Evolutionary conservation across 1,140 invertebrate genomes (phyloP).

Genomic region (Cylas formicarius): DNA sequence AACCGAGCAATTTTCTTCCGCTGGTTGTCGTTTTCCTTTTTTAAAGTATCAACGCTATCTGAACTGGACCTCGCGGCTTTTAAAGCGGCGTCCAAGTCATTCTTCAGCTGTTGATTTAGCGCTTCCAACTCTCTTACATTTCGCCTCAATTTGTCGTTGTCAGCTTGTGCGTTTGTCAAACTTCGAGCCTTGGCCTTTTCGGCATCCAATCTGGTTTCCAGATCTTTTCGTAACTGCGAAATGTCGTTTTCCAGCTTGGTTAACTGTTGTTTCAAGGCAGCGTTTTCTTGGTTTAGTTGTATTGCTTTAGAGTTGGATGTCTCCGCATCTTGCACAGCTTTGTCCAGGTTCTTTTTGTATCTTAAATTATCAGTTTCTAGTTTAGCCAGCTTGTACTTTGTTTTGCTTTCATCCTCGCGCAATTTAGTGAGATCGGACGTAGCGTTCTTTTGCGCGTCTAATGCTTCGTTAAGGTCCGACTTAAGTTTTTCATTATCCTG

Average conservation of each 20-base stretch:
- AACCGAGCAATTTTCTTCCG: conserved; percentile 17
- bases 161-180: conserved; percentile 9
- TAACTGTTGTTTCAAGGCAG: conserved; percentile 10
- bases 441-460: conserved; percentile 11
- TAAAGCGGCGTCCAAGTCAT: neutral
- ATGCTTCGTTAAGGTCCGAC: no score
- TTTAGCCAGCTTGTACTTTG: neutral
- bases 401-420: neutral
- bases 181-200: conserved; percentile 5
- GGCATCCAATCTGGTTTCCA: conserved; percentile 5
- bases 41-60: conserved; percentile 8
- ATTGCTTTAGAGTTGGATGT: neutral
- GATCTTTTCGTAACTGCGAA: conserved; percentile 10
- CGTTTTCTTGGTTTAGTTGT: conserved; percentile 5
- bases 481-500: neutral
- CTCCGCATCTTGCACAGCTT: conserved; percentile 4
- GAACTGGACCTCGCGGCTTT: conserved; percentile 9
- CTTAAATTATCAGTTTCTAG: neutral
- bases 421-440: no score
- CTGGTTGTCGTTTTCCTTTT: conserved; percentile 14
- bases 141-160: conserved; percentile 7
- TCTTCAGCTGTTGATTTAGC: conserved; percentile 3
- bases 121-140: neutral
- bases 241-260: conserved; percentile 11
- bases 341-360: neutral